Base-by-base conservation (phyloP, 1,140 invertebrate species). In the Anastrepha obliqua region DNA sequence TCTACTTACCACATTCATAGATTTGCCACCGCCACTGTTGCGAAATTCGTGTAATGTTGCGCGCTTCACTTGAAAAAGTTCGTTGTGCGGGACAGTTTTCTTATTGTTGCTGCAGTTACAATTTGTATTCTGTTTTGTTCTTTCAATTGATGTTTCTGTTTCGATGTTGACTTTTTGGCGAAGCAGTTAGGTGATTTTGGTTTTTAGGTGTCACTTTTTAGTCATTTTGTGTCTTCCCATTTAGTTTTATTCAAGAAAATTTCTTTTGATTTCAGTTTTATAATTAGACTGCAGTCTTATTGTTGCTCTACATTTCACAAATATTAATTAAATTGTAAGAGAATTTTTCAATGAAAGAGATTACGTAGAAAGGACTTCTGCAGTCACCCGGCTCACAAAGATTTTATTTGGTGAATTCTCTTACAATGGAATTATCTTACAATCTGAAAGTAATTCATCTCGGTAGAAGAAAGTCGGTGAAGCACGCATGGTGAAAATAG, bases 1-100 rank as follows among this genome's bases (percentile, higher is more conserved):
- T 67, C 29, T 29, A 29, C 17, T 29, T 67, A 67, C 8, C 64
- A 67, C n/a, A 67, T 67, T 29, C 64, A 67, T 29, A 11, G 6
- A 67, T 67, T 67, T 29, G 64, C 64, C n/a, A 39, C n/a, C 29
- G 64, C 64, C n/a, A 20, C 20, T 5, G 60, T 62, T 13, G 60
- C 60, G n/a, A 62, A 62, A 17, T 62, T 17, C 13, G n/a, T 55
- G 20, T 81, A 81, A 81, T 58, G 74, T 58, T 81, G 74, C 74
- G 47, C 74, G 74, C 44, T 81, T 81, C 74, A 55, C n/a, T 81
- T 81, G 67, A 81, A 81, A 81, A 81, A 81, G 74, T 81, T 51
- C 74, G 74, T 55, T 81, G 74, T 81, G 74, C 47, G 74, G 39
- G 13, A 47, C 7, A 13, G 11, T 11, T 39, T 47, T 74, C 44